Evolutionary conservation across 2,113 vertebrate species (phyloP).

Genomic region (Eleginops maclovinus): DNA sequence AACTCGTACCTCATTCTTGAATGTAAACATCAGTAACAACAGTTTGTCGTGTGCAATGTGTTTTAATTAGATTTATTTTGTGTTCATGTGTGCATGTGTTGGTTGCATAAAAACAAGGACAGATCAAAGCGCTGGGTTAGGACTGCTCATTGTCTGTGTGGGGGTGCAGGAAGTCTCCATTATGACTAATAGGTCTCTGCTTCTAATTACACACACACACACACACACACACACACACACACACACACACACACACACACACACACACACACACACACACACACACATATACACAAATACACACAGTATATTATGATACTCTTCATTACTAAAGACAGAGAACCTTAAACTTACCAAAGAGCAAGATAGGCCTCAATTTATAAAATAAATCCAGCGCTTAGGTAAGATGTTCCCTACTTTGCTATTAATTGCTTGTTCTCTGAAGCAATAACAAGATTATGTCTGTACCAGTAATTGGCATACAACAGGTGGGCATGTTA

Average conservation of each 20-base stretch:
- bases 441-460: constrained; percentile 54
- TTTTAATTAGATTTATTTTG: constrained; percentile 18
- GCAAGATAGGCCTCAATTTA: neutral
- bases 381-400: neutral
- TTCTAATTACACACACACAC: constrained; percentile 59
- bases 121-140: constrained; percentile 66
- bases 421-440: constrained; percentile 47
- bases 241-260: constrained; percentile 9
- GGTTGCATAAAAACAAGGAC: constrained; percentile 21
- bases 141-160: constrained; percentile 64
- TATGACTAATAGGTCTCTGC: constrained; percentile 58
- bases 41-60: constrained; percentile 13
- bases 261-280: constrained; percentile 4
- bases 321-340: neutral
- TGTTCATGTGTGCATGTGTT: constrained; percentile 12
- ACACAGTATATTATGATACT: neutral
- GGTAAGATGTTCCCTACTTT: constrained; percentile 5
- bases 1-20: neutral
- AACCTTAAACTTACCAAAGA: neutral
- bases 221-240: constrained; percentile 14
- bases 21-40: constrained; percentile 18
- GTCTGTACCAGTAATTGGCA: constrained; percentile 35
- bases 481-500: constrained; percentile 45
- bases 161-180: constrained; percentile 69
- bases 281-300: neutral